Evolutionary conservation across 2,797 vertebrate species (phyloP), one percentile per base, ranked within the genome.

Genomic region (Clarias platycephalus): DNA sequence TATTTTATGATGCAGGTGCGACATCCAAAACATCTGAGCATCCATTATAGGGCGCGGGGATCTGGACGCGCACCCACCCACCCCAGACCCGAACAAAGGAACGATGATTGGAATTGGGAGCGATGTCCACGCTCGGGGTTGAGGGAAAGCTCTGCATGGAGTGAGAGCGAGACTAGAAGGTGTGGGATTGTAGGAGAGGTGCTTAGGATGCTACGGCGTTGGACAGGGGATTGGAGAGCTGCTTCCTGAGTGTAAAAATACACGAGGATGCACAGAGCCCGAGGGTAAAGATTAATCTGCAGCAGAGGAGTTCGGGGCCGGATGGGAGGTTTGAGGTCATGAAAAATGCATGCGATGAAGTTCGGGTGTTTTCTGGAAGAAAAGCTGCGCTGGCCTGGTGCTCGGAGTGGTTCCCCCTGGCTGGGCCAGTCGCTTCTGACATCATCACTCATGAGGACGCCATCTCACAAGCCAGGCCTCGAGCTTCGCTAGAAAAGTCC

Each of bases 131-230:
- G 9, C 55, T 71, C 22, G 12, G 37, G 91, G 88, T 70, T 75
- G 74, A 55, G 55, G 57, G 28, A 57, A 84, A 82, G 86, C 79
- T 90, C 88, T 85, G 88, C 91, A 90, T 91, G 82, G 91, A 91
- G 91, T 88, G 91, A 91, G 91, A 92, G 93, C 93, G 92, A 94
- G 93, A 91, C 94, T 94, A 92, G 89, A 81, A 81, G 88, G 78
- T 88, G 90, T 90, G 92, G 91, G 91, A 91, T 53, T 88, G 91
- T 90, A 92, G 91, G 91, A 91, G 88, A 81, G 76, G 83, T 68
- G 85, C 84, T 72, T 3, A 49, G 49, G 85, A 88, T 85, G 87
- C 81, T 82, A 84, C 85, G 78, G 86, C 80, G 68, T 78, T 84
- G 80, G 86, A 81, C 83, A 85, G 24, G 64, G 72, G 67, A 83